Evolutionary conservation across 2,113 vertebrate species (phyloP).

Genomic region (Forbesichthys agassizii): DNA sequence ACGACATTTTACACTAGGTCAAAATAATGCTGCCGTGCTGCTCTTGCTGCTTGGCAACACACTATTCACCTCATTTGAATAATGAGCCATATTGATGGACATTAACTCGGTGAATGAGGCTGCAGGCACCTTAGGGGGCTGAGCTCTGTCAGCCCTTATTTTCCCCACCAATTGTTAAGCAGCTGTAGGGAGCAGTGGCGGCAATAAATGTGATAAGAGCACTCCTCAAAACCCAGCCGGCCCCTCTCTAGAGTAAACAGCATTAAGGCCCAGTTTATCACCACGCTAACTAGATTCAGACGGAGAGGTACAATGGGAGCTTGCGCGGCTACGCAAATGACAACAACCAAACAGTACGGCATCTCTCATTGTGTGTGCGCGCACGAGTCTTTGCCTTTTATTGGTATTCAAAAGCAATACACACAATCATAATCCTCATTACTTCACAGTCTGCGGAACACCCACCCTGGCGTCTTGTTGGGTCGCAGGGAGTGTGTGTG

Average conservation of each 20-base stretch:
- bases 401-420: slow-evolving; percentile 66
- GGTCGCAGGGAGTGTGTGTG: background rate
- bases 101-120: slow-evolving; percentile 67
- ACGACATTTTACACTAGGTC: slow-evolving; percentile 82
- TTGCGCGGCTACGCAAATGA: slow-evolving; percentile 50
- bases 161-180: slow-evolving; percentile 60
- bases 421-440: slow-evolving; percentile 63
- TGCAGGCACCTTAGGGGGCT: slow-evolving; percentile 50
- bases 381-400: slow-evolving; percentile 55
- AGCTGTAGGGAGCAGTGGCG: slow-evolving; percentile 52
- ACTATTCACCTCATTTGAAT: slow-evolving; percentile 87
- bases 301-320: slow-evolving; percentile 61
- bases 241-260: slow-evolving; percentile 60
- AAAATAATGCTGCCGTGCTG: slow-evolving; percentile 76
- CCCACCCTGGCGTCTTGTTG: background rate
- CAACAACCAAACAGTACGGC: slow-evolving; percentile 60
- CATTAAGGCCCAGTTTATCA: slow-evolving; percentile 65
- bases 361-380: slow-evolving; percentile 39
- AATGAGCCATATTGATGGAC: slow-evolving; percentile 76
- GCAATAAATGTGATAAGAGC: slow-evolving; percentile 68
- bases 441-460: slow-evolving; percentile 46
- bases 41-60: slow-evolving; percentile 71
- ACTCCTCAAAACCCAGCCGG: slow-evolving; percentile 47
- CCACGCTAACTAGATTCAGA: slow-evolving; percentile 69
- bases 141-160: slow-evolving; percentile 65